Conservation (phyloP, 1,140 invertebrate genomes). For the Drosophila orosa region DNA sequence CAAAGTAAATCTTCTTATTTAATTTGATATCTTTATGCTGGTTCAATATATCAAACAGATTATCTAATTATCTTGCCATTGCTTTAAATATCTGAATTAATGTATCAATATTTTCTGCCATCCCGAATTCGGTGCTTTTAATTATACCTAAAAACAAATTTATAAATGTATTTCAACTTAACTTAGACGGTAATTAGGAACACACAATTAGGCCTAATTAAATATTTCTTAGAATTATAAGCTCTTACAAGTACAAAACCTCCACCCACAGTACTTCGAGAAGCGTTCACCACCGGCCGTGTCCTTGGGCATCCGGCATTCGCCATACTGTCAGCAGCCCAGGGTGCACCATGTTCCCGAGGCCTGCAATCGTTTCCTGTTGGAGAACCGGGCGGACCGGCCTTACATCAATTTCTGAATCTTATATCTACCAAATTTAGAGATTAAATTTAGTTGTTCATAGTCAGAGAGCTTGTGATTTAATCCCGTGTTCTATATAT, state of each 20-base stretch:
- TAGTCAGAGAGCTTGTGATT: neutral
- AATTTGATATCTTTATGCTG: too few species aligned
- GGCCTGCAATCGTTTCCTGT: slow-evolving; percentile 27
- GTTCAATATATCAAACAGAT: too few species aligned
- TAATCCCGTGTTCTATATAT: neutral
- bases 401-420: slow-evolving; percentile 17
- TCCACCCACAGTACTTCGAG: slow-evolving; percentile 68
- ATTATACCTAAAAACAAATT: too few species aligned
- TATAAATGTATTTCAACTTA: too few species aligned
- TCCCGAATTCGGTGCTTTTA: too few species aligned
- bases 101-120: too few species aligned
- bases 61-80: too few species aligned
- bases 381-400: slow-evolving; percentile 37
- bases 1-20: too few species aligned
- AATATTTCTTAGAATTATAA: too few species aligned
- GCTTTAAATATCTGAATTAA: too few species aligned
- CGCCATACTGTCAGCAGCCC: slow-evolving; percentile 86
- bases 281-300: slow-evolving; percentile 85
- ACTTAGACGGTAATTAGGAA: too few species aligned
- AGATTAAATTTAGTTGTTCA: slow-evolving; percentile 4
- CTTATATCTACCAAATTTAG: neutral
- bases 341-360: slow-evolving; percentile 37
- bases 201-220: too few species aligned
- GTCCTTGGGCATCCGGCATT: slow-evolving; percentile 91
- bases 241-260: neutral